These are phyloP conservation scores for Caenorhabditis briggsae DNA, from an alignment of 1,140 invertebrate species.

Conservation along the genomic window DNA sequence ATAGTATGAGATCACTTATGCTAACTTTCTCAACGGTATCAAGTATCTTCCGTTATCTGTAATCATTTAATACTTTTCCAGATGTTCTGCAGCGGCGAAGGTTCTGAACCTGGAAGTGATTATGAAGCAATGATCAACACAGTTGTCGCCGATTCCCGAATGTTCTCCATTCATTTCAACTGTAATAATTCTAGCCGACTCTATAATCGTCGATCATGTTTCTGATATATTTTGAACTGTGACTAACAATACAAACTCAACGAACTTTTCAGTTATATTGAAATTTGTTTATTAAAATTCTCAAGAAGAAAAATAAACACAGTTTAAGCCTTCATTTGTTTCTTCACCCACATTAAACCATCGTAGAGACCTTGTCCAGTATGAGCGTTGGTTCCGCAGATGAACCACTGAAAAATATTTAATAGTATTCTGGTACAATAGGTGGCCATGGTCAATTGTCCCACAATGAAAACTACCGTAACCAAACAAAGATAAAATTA, in stretches of 20 bases:
- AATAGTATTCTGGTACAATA: background rate
- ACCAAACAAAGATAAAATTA: too few species aligned
- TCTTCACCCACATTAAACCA: slow-evolving; percentile 52
- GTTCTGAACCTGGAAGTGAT: slow-evolving; percentile 33
- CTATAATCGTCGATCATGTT: slow-evolving; percentile 23
- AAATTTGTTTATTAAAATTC: background rate
- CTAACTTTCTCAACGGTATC: slow-evolving; percentile 19
- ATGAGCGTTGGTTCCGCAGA: slow-evolving; percentile 20
- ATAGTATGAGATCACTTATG: slow-evolving; percentile 25
- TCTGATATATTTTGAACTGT: slow-evolving; percentile 3
- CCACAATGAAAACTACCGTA: too few species aligned
- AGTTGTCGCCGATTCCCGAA: slow-evolving; percentile 21
- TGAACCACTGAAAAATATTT: slow-evolving; percentile 47
- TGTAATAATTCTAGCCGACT: slow-evolving; percentile 38
- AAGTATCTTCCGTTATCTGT: background rate
- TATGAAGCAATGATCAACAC: slow-evolving; percentile 46
- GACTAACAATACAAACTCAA: background rate
- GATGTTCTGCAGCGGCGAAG: slow-evolving; percentile 48
- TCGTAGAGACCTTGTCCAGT: slow-evolving; percentile 53
- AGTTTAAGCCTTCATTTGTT: slow-evolving; percentile 46
- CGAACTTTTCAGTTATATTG: background rate
- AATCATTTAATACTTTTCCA: background rate
- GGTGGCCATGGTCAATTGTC: too few species aligned
- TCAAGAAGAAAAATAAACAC: background rate
- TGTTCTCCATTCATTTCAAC: slow-evolving; percentile 40